Percentiles rank a stretch among this genome's conserved stretches.
phyloP scores from a whole-genome alignment of 2,113 vertebrate species.

The Brachypodius melanocephalos region DNA sequence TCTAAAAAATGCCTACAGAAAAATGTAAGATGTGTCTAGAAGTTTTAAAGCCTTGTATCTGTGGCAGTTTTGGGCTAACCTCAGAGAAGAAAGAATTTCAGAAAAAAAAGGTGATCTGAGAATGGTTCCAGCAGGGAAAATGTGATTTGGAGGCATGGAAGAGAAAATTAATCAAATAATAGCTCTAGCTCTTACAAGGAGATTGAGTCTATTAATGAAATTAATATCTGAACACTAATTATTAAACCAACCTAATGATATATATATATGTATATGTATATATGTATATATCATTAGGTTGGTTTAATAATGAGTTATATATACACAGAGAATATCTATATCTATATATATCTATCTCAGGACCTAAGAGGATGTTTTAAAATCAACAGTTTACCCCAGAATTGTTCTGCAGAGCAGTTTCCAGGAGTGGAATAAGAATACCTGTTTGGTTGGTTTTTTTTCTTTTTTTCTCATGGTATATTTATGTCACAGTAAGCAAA shows the following conservation, averaged over 20 bases:
- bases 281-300: background rate
- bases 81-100: background rate
- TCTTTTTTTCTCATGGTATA: background rate
- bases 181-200: background rate
- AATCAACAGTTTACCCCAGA: background rate
- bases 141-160: background rate
- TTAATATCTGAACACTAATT: background rate
- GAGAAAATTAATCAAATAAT: slow-evolving; percentile 3
- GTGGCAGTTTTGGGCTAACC: background rate
- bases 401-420: background rate
- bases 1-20: background rate
- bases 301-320: background rate
- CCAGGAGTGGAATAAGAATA: background rate
- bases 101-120: background rate
- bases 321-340: background rate
- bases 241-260: background rate
- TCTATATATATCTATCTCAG: background rate
- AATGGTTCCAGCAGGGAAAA: background rate
- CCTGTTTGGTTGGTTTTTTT: no score
- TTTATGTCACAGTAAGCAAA: background rate
- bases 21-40: background rate
- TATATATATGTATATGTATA: background rate
- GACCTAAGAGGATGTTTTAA: background rate
- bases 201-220: background rate
- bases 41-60: background rate